phyloP scores from a whole-genome alignment of 35 echinoderm and acorn worm genomes.

The Lytechinus variegatus region DNA sequence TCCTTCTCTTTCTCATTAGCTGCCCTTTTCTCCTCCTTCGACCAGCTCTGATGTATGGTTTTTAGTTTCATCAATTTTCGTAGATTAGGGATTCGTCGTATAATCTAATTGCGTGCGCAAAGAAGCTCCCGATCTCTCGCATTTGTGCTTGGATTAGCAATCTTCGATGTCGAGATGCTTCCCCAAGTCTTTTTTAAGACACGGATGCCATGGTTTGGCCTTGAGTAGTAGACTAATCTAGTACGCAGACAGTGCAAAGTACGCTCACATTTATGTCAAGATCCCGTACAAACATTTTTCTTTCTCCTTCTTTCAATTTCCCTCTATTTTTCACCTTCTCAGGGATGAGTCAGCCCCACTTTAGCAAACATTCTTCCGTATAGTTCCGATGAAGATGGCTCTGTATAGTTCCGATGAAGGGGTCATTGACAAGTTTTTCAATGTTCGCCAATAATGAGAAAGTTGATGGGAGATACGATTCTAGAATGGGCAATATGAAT shows the following conservation, averaged over 20 bases:
- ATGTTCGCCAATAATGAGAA: background rate
- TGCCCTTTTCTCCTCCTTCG: background rate
- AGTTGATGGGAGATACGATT: background rate
- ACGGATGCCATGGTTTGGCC: background rate
- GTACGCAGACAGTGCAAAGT: slow-evolving; percentile 9
- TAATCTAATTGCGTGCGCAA: slow-evolving; percentile 31
- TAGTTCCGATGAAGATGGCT: too few relatives aligned
- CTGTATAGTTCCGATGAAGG: background rate
- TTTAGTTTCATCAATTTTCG: slow-evolving; percentile 42
- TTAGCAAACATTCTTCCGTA: background rate
- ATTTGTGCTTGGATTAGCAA: slow-evolving; percentile 42
- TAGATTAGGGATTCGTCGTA: slow-evolving; percentile 21
- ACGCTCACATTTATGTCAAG: background rate
- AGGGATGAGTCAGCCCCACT: background rate
- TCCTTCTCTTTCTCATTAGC: background rate
- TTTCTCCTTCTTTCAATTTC: background rate
- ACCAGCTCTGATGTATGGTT: background rate
- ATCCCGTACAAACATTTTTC: background rate
- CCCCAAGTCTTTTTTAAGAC: slow-evolving; percentile 14
- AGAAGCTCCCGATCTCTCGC: slow-evolving; percentile 33
- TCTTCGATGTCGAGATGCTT: slow-evolving; percentile 14
- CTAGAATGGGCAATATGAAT: too few relatives aligned
- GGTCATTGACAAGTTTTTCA: background rate
- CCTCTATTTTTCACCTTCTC: background rate
- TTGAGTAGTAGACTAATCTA: slow-evolving; percentile 29